These are phyloP conservation scores for Pseudolycoriella hygida DNA, from an alignment of 2,888 invertebrate species.

Conservation along the genomic window DNA sequence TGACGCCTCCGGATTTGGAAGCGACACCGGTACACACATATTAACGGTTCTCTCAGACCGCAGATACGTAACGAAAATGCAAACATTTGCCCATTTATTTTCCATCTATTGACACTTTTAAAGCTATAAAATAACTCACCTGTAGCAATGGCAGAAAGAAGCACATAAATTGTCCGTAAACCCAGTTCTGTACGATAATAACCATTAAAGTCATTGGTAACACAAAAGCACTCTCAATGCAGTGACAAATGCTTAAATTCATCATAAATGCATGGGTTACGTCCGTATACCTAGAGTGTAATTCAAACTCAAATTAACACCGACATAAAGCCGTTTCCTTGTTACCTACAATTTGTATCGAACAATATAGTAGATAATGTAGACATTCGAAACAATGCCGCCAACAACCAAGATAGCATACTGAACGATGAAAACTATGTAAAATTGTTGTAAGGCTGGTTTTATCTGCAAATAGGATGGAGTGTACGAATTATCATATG, in stretches of 20 bases:
- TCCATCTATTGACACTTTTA: too few species aligned
- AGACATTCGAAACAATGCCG: constrained; percentile 39
- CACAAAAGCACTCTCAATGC: constrained; percentile 47
- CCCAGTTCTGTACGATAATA: constrained; percentile 51
- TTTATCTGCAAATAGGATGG: too few species aligned
- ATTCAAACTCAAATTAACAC: too few species aligned
- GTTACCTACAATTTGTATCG: constrained; percentile 26
- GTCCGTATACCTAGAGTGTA: constrained; percentile 30
- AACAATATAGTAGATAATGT: constrained; percentile 36
- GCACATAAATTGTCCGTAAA: constrained; percentile 52
- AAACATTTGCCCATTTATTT: too few species aligned
- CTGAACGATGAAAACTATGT: constrained; percentile 42
- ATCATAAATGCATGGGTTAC: constrained; percentile 46
- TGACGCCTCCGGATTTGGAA: too few species aligned
- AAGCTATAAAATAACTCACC: too few species aligned
- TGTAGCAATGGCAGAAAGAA: constrained; percentile 56
- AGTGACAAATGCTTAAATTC: constrained; percentile 46
- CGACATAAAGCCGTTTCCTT: too few species aligned
- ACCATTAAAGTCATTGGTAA: constrained; percentile 49
- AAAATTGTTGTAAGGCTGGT: constrained; percentile 15
- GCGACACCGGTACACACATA: too few species aligned
- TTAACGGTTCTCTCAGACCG: too few species aligned
- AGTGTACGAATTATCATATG: too few species aligned
- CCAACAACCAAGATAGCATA: constrained; percentile 37
- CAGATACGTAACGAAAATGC: too few species aligned